phyloP scores from a whole-genome alignment of 1,140 invertebrate species.

The Drosophila rhopaloa region DNA sequence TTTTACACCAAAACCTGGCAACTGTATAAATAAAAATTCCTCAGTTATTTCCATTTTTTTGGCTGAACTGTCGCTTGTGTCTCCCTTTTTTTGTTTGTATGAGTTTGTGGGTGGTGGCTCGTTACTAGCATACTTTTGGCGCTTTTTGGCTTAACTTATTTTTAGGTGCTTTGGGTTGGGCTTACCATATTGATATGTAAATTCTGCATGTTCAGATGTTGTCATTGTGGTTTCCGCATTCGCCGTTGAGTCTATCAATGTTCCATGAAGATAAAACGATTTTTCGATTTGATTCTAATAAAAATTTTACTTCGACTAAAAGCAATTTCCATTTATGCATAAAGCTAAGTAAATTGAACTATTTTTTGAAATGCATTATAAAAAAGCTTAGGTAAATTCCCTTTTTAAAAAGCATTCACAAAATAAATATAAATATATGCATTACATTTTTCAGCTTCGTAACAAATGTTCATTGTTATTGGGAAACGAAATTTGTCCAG shows the following conservation, averaged over 20 bases:
- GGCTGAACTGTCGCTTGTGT: constrained; percentile 19
- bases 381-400: too few relatives aligned
- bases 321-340: background rate
- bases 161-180: constrained; percentile 19
- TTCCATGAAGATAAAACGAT: background rate
- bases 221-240: constrained; percentile 42
- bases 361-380: too few relatives aligned
- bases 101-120: constrained; percentile 2
- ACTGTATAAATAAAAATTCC: constrained; percentile 61
- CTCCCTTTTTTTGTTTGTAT: constrained; percentile 1
- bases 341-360: background rate
- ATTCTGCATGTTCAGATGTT: constrained; percentile 49
- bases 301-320: background rate
- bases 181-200: constrained; percentile 67
- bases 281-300: background rate
- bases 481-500: too few relatives aligned
- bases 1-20: constrained; percentile 52
- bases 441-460: too few relatives aligned
- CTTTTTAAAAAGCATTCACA: too few relatives aligned
- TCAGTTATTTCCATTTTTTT: constrained; percentile 35
- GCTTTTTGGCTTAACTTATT: constrained; percentile 54
- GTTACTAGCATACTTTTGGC: constrained; percentile 45
- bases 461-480: background rate
- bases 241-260: constrained; percentile 8
- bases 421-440: too few relatives aligned